Conservation (phyloP, 2,113 vertebrate genomes). For the Erythrolamprus reginae region DNA sequence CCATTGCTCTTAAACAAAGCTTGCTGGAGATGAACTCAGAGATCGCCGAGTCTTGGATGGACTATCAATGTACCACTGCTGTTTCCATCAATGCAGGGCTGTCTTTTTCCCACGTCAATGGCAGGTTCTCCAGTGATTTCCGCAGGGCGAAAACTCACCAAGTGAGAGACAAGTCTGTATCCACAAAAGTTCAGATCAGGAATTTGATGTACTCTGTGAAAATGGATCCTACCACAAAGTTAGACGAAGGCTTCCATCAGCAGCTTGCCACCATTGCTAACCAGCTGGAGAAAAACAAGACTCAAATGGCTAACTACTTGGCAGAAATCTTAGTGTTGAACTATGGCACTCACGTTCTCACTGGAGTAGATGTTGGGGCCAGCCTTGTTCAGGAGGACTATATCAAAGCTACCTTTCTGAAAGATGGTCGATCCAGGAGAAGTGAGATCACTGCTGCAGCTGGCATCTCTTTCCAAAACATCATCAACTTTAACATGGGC, state of each 20-base stretch:
- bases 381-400: constrained; percentile 84
- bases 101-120: constrained; percentile 71
- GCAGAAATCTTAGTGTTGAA: constrained; percentile 82
- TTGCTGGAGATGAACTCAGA: constrained; percentile 83
- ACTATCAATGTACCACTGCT: constrained; percentile 78
- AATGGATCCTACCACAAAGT: constrained; percentile 66
- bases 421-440: constrained; percentile 50
- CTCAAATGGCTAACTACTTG: constrained; percentile 72
- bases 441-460: constrained; percentile 63
- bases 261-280: constrained; percentile 74
- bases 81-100: constrained; percentile 75
- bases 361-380: constrained; percentile 74
- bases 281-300: constrained; percentile 88
- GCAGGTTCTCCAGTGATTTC: constrained; percentile 80
- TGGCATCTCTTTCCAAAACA: constrained; percentile 70
- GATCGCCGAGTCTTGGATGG: constrained; percentile 81
- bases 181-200: constrained; percentile 80
- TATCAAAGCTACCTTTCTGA: constrained; percentile 71
- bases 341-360: constrained; percentile 84
- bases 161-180: constrained; percentile 73
- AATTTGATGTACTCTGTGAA: constrained; percentile 84
- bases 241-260: constrained; percentile 74
- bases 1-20: constrained; percentile 81
- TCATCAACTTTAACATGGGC: constrained; percentile 58
- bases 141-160: constrained; percentile 82